Conservation (phyloP, 2,888 invertebrate species). For the Monopis laevigella region DNA sequence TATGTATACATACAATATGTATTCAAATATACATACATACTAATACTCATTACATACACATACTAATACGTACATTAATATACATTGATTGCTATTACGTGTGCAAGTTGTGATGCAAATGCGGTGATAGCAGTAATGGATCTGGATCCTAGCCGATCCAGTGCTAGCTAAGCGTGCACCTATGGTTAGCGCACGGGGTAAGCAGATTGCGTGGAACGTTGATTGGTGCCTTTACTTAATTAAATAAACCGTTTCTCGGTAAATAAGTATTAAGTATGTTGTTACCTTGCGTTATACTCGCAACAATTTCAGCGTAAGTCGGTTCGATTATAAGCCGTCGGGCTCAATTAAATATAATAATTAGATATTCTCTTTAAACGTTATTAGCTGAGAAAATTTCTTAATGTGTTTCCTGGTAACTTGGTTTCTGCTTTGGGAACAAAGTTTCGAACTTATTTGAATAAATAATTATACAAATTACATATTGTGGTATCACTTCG, state of each 20-base stretch:
- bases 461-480: too few relatives aligned
- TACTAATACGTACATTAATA: too few relatives aligned
- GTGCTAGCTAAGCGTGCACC: conserved; percentile 1
- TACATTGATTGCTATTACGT: too few relatives aligned
- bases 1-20: too few relatives aligned
- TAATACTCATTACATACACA: too few relatives aligned
- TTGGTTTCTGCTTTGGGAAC: too few relatives aligned
- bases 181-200: conserved; percentile 1
- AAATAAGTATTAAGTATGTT: conserved; percentile 18
- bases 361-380: conserved; percentile 9
- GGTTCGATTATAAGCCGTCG: conserved; percentile 5
- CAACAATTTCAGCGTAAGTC: conserved; percentile 8
- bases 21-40: too few relatives aligned
- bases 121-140: neutral
- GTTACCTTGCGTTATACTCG: conserved; percentile 8
- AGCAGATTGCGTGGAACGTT: conserved; percentile 7
- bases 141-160: too few relatives aligned
- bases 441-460: too few relatives aligned
- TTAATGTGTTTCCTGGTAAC: too few relatives aligned
- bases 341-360: conserved; percentile 7
- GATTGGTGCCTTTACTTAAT: conserved; percentile 36
- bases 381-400: conserved; percentile 9
- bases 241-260: conserved; percentile 54
- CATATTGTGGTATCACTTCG: too few relatives aligned
- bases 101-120: too few relatives aligned